These are phyloP conservation scores for Bombylius discolor DNA, from an alignment of 2,888 invertebrate species.

Conservation along the genomic window DNA sequence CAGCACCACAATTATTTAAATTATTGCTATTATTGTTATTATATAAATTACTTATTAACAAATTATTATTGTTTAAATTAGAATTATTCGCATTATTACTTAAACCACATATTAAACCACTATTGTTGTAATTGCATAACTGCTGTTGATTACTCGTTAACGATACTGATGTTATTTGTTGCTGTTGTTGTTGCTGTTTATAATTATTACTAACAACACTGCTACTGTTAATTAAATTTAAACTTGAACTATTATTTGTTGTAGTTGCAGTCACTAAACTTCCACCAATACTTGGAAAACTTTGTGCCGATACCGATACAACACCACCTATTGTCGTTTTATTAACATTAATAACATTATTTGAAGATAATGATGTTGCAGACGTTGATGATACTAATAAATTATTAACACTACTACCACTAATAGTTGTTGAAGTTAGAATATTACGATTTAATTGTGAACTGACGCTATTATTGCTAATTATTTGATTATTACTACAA, in stretches of 20 bases:
- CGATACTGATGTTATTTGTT: slow-evolving; percentile 5
- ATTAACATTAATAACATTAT: neutral
- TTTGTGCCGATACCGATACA: slow-evolving; percentile 5
- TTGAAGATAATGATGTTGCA: neutral
- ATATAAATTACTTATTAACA: slow-evolving; percentile 19
- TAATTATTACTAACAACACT: slow-evolving; percentile 8
- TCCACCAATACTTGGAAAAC: neutral
- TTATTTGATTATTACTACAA: slow-evolving; percentile 3
- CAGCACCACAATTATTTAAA: slow-evolving; percentile 19
- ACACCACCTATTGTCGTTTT: slow-evolving; percentile 5
- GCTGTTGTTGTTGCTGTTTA: slow-evolving; percentile 16
- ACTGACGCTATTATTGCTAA: slow-evolving; percentile 3
- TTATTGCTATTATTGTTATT: slow-evolving; percentile 21
- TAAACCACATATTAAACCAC: neutral
- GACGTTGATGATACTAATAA: too few relatives aligned
- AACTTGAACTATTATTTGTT: neutral
- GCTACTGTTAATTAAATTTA: slow-evolving; percentile 4
- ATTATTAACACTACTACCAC: slow-evolving; percentile 4
- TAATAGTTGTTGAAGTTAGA: neutral
- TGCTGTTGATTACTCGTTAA: neutral
- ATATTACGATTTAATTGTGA: neutral
- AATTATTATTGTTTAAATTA: slow-evolving; percentile 12
- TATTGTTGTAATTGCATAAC: neutral
- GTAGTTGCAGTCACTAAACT: slow-evolving; percentile 6
- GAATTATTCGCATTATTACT: slow-evolving; percentile 1